phyloP scores from a whole-genome alignment of 2,797 vertebrate genomes.

The Okamejei kenojei region DNA sequence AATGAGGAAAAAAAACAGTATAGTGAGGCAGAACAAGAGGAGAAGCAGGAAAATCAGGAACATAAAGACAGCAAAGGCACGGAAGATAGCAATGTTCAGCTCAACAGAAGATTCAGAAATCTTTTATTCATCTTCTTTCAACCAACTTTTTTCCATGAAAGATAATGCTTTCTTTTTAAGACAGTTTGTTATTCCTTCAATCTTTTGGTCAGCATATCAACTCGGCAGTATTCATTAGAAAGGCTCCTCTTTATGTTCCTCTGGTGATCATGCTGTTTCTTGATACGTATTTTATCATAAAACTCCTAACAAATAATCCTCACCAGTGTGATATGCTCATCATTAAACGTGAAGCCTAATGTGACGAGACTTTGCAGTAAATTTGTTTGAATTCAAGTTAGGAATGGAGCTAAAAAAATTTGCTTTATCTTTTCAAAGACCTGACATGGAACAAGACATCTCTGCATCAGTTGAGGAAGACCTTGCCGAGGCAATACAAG shows the following conservation, averaged over 20 bases:
- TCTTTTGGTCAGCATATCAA: too few species aligned
- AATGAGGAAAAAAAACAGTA: not conserved
- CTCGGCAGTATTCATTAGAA: too few species aligned
- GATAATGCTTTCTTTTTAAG: too few species aligned
- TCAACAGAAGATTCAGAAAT: not conserved
- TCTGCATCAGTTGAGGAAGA: constrained; percentile 41
- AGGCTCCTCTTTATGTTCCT: not conserved
- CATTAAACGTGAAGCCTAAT: not conserved
- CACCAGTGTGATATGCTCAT: not conserved
- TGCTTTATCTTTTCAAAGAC: constrained; percentile 11
- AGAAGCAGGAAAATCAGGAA: not conserved
- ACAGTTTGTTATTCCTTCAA: too few species aligned
- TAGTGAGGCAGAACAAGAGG: not conserved
- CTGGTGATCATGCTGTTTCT: not conserved
- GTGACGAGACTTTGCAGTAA: too few species aligned
- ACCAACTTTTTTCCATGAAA: not conserved
- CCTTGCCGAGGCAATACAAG: constrained; percentile 40
- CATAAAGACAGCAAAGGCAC: not conserved
- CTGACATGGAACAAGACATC: constrained; percentile 45
- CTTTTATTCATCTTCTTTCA: not conserved
- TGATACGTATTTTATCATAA: not conserved
- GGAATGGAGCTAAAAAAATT: not conserved
- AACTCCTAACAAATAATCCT: not conserved
- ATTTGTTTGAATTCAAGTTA: not conserved
- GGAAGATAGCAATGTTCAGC: not conserved